These are phyloP conservation scores for Lithophane semibrunnea DNA, from an alignment of 2,888 invertebrate species.

Conservation along the genomic window DNA sequence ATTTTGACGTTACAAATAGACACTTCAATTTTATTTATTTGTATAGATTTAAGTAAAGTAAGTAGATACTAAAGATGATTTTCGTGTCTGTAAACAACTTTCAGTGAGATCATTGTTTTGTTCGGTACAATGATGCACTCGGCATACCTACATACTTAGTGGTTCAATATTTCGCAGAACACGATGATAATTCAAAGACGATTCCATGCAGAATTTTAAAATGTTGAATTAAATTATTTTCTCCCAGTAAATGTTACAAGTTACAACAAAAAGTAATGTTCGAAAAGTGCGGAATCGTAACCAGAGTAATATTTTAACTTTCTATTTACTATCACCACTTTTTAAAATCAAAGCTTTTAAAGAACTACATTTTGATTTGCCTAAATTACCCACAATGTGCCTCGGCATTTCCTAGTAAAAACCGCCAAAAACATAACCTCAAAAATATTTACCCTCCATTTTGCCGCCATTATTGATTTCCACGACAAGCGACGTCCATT, in stretches of 20 bases:
- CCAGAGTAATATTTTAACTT: conserved; percentile 13
- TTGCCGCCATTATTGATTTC: conserved; percentile 63
- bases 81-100: background rate
- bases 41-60: no score
- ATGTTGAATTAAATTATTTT: background rate
- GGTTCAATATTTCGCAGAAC: background rate
- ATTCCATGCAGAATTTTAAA: conserved; percentile 2
- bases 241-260: background rate
- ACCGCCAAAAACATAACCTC: conserved; percentile 43
- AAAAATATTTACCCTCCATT: conserved; percentile 35
- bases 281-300: conserved; percentile 17
- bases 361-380: background rate
- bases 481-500: conserved; percentile 47
- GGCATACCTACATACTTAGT: no score
- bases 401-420: conserved; percentile 19
- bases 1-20: no score
- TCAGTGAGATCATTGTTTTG: background rate
- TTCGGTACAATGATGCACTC: background rate
- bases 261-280: background rate
- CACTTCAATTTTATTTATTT: no score
- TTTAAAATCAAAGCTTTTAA: conserved; percentile 5
- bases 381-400: background rate
- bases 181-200: background rate
- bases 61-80: background rate
- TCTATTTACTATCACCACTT: conserved; percentile 2